phyloP scores from a whole-genome alignment of 2,113 vertebrate species.

The Tricholaema leucomelas region DNA sequence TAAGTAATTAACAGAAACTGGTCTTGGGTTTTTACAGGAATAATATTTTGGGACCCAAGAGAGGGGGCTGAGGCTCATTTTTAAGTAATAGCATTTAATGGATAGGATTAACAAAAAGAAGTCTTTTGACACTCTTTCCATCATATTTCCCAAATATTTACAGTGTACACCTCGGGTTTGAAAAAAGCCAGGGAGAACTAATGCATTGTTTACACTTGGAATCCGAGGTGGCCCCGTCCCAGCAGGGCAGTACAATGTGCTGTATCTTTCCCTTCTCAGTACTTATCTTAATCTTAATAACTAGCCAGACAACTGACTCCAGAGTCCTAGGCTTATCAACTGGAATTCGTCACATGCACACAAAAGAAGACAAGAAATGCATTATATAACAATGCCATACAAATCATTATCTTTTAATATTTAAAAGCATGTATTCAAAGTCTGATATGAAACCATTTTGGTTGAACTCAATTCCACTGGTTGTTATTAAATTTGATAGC shows the following conservation, averaged over 20 bases:
- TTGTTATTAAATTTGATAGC: slow-evolving; percentile 72
- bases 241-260: slow-evolving; percentile 71
- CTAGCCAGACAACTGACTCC: slow-evolving; percentile 88
- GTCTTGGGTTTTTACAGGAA: neutral
- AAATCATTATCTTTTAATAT: slow-evolving; percentile 78
- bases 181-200: slow-evolving; percentile 73
- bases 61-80: neutral
- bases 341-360: slow-evolving; percentile 79
- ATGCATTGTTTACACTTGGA: slow-evolving; percentile 76
- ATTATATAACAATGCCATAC: slow-evolving; percentile 75
- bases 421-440: slow-evolving; percentile 76
- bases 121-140: slow-evolving; percentile 55
- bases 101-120: neutral
- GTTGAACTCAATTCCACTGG: slow-evolving; percentile 68
- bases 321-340: slow-evolving; percentile 82
- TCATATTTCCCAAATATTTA: slow-evolving; percentile 70
- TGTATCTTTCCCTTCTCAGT: slow-evolving; percentile 76
- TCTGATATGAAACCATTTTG: slow-evolving; percentile 75
- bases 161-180: slow-evolving; percentile 56
- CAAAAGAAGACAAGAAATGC: slow-evolving; percentile 77
- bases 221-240: slow-evolving; percentile 71
- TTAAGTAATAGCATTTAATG: slow-evolving; percentile 23
- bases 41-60: neutral
- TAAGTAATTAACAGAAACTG: slow-evolving; percentile 10
- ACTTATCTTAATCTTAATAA: slow-evolving; percentile 88